phyloP scores from a whole-genome alignment of 1,140 invertebrate genomes.

The Pseudobourletiella spinata region DNA sequence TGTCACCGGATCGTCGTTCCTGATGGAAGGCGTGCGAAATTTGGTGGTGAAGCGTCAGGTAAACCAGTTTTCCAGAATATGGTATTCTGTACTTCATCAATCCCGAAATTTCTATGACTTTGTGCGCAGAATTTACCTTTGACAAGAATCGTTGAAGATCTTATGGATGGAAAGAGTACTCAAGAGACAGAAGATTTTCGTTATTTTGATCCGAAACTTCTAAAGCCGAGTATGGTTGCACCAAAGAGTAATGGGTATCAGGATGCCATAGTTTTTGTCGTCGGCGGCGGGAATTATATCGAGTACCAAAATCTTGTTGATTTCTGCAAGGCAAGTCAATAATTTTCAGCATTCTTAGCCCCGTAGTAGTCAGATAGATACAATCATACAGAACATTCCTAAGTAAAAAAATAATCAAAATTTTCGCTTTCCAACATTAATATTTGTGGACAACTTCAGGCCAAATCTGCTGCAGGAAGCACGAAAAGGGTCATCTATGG shows the following conservation, averaged over 20 bases:
- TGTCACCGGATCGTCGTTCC: slow-evolving; percentile 91
- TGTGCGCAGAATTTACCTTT: slow-evolving; percentile 68
- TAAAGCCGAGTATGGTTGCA: slow-evolving; percentile 58
- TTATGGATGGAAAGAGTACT: slow-evolving; percentile 71
- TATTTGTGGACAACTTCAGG: slow-evolving; percentile 5
- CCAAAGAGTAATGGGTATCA: slow-evolving; percentile 51
- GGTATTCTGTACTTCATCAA: no score
- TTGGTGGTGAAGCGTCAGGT: slow-evolving; percentile 95
- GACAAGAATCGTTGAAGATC: slow-evolving; percentile 80
- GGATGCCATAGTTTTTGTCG: slow-evolving; percentile 91
- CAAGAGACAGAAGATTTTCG: slow-evolving; percentile 75
- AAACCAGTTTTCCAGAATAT: no score
- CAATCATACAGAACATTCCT: not conserved
- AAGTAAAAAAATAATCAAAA: slow-evolving; percentile 11
- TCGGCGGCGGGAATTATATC: slow-evolving; percentile 98
- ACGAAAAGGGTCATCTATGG: slow-evolving; percentile 86
- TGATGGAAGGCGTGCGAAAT: slow-evolving; percentile 99
- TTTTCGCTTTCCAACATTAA: slow-evolving; percentile 10
- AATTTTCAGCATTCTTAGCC: not conserved
- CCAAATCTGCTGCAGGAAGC: slow-evolving; percentile 50
- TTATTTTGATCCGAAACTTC: slow-evolving; percentile 86
- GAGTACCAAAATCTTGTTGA: slow-evolving; percentile 98
- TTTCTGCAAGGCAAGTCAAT: slow-evolving; percentile 65
- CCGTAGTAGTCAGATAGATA: not conserved
- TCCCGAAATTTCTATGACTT: no score